Evolutionary conservation across 2,888 invertebrate species (phyloP), one percentile per base, ranked within the genome.

Genomic region (Chrysomela aeneicollis): DNA sequence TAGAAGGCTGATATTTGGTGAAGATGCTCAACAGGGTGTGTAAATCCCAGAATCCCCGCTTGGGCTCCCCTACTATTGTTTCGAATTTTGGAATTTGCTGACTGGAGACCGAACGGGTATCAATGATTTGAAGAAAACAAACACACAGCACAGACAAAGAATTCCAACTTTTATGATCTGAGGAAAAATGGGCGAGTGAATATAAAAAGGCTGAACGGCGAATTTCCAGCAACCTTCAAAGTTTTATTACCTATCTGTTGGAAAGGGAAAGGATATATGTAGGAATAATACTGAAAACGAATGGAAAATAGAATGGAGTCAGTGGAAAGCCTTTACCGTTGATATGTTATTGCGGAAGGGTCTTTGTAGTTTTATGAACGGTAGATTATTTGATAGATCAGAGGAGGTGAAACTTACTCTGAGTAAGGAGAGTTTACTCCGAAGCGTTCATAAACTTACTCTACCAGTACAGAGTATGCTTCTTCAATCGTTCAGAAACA

Each of bases 241-340:
- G 42, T 42, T 42, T 42, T 42, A 42, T 42, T 42, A 42, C n/a
- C 42, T 42, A 42, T 42, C 42, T 42, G 42, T 42, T 42, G 42
- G 42, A 15, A 15, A 6, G 15, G 42, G 15, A 15, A 42, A n/a
- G 42, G 15, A 42, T 42, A n/a, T 42, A 15, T n/a, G n/a, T n/a
- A 42, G 15, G 42, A n/a, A 42, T 42, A 42, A 42, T 42, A 42
- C 42, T 6, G 42, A 42, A 15, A 42, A 4, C 42, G n/a, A 42
- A 42, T 42, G 12, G 42, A 42, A 42, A 42, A 42, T 42, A n/a
- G 42, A 42, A 42, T 42, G 15, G 42, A 42, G 42, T 15, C 42
- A 42, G n/a, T 42, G n/a, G n/a, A 15, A 42, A 42, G n/a, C 15
- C 10, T 42, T 15, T 42, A 42, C n/a, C 15, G 42, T 12, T 3